Percentiles rank a stretch among this genome's conserved stretches.
These are phyloP conservation scores for Procambarus virginalis DNA, from an alignment of 1,140 invertebrate species.

Conservation along the genomic window DNA sequence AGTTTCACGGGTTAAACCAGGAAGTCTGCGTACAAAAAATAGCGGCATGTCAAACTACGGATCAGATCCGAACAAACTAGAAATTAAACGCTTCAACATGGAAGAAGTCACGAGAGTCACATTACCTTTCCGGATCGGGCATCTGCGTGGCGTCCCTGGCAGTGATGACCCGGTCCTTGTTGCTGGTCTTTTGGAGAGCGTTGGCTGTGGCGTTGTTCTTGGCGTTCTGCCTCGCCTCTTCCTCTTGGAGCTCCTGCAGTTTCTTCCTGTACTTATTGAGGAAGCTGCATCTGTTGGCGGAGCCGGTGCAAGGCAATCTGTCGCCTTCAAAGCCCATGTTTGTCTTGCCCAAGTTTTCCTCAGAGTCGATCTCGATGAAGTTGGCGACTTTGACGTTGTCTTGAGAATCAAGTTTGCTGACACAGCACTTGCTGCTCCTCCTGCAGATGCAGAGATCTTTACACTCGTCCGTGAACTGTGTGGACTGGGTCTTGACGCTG, in stretches of 20 bases:
- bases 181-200: not conserved
- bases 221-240: constrained; percentile 34
- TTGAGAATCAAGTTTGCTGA: not conserved
- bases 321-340: constrained; percentile 47
- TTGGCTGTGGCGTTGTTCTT: constrained; percentile 1
- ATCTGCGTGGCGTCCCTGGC: constrained; percentile 28
- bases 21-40: too few relatives aligned
- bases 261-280: constrained; percentile 60
- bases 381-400: constrained; percentile 12
- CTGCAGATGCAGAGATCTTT: constrained; percentile 21
- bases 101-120: not conserved
- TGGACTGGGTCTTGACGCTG: constrained; percentile 58
- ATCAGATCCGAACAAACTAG: too few relatives aligned
- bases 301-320: constrained; percentile 19
- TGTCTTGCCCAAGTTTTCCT: constrained; percentile 16
- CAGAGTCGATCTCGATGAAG: constrained; percentile 50
- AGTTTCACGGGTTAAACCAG: too few relatives aligned
- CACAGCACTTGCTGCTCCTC: not conserved
- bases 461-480: constrained; percentile 53
- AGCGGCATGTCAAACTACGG: too few relatives aligned
- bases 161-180: constrained; percentile 16
- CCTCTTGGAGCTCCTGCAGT: constrained; percentile 46
- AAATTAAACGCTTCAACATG: too few relatives aligned
- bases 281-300: constrained; percentile 57
- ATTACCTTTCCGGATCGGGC: constrained; percentile 56